Conservation (phyloP, 2,113 vertebrate species). For the Engraulis encrasicolus region DNA sequence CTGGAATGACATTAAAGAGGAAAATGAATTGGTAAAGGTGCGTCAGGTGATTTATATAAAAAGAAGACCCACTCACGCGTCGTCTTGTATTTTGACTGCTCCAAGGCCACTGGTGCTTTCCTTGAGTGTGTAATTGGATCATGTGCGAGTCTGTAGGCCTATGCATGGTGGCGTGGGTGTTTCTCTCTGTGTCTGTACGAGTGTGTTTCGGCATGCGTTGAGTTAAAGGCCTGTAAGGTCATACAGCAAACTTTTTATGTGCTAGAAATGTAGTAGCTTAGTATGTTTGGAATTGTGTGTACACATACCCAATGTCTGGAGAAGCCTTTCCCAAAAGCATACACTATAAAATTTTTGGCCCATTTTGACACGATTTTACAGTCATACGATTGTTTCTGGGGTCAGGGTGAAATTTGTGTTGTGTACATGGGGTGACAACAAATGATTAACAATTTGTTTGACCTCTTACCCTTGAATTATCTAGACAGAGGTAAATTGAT, state of each 20-base stretch:
- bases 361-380: no score
- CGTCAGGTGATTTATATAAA: slow-evolving; percentile 17
- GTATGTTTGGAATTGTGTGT: no score
- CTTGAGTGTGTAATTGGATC: background rate
- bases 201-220: background rate
- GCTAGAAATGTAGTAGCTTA: no score
- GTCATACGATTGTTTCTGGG: no score
- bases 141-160: background rate
- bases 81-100: background rate
- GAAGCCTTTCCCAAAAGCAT: no score
- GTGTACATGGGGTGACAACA: no score
- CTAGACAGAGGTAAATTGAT: no score
- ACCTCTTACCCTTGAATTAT: no score
- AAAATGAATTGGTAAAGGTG: background rate
- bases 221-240: background rate
- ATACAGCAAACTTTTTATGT: background rate
- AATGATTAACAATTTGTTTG: no score
- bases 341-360: no score
- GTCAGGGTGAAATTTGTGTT: no score
- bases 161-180: background rate
- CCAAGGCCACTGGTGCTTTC: background rate
- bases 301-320: background rate
- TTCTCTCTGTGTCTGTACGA: background rate
- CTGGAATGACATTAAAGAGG: slow-evolving; percentile 5
- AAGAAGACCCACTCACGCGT: background rate